Base-by-base conservation (phyloP, 2,113 vertebrate species). In the Haliaeetus leucogaster region DNA sequence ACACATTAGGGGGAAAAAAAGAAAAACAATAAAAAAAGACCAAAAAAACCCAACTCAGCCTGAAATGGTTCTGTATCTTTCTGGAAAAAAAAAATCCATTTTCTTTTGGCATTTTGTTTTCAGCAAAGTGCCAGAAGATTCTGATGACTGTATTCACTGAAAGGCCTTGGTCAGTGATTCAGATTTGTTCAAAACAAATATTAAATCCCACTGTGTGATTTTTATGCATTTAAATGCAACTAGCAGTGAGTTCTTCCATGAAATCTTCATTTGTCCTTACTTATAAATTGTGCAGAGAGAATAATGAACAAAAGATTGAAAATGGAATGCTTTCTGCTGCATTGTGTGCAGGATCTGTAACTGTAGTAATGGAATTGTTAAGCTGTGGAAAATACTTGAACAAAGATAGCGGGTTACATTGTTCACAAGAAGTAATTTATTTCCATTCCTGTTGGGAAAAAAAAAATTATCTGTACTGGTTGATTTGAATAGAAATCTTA, bases 51-150 rank as follows among this genome's bases (percentile, higher is more conserved):
- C 17, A 47, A 4, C 66, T 94, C 29, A 12, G 42, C 67, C 70
- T 94, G 61, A 61, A 87, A 93, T 73, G n/a, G 34, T 89, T 84
- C 78, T 92, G 26, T 81, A 70, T 92, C 66, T 74, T 85, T 92
- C 91, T 95, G 67, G 79, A 55, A 81, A 86, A 67, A 40, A 65
- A 85, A 38, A 76, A 92, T 78, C 47, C 19, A 10, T 91, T 96
- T 96, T 89, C 82, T 87, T 84, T 81, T 82, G 68, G 68, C 70
- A 61, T 89, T 91, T 62, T 91, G 56, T 42, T 76, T 43, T 70
- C 72, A 93, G 42, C 29, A 15, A 40, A 68, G 38, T 82, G 89
- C 88, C 84, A 97, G 95, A 97, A 91, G 72, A 95, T 96, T 97
- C 95, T 9, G 3, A 25, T 77, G 79, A 36, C 66, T 55, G 23